Base-by-base conservation (phyloP, 2,113 vertebrate species). In the Paramormyrops kingsleyae region DNA sequence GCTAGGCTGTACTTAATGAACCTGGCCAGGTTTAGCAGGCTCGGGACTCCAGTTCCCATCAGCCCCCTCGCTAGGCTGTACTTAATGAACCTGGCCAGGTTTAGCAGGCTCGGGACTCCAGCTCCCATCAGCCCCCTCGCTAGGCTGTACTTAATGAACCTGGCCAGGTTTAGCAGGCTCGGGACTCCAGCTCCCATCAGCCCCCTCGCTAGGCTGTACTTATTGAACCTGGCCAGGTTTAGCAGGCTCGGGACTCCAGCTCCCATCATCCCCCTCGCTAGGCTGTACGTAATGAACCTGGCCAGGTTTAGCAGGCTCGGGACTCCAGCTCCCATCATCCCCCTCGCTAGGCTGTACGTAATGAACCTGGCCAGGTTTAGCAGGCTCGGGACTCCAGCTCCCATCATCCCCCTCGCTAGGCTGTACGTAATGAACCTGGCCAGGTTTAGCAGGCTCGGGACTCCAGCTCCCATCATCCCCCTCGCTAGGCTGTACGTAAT, bases 141-240 rank as follows among this genome's bases (percentile, higher is more conserved):
- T 87, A 50, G 21, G 35, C 50, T 21, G 24, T 42, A 31, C 31
- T n/a, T 52, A 31, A 52, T 31, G 52, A 52, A n/a, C 84, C 44
- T 5, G 27, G 47, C 84, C 46, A 52, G 21, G 24, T 3, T 50
- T 13, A 56, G 31, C 83, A 84, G 85, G 19, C 83, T 47, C 0
- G 39, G 83, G 83, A 84, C 83, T 84, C 35, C 83, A 84, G 2
- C 42, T 84, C 83, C 83, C 83, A 84, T 44, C 83, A 80, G 83
- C n/a, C 47, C 31, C 15, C 24, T 27, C 17, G 15, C 85, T 87
- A 35, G 24, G 21, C 35, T 21, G 24, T 44, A 35, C 35, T n/a
- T 52, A 31, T 35, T 35, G 50, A 50, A 46, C 83, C 42, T 4
- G 47, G 46, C 84, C 44, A 50, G 39, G 74, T 17, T 44, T 83